Evolutionary conservation across 2,888 invertebrate species (phyloP), one percentile per base, ranked within the genome.

Genomic region (Polydrusus pterygomalis): DNA sequence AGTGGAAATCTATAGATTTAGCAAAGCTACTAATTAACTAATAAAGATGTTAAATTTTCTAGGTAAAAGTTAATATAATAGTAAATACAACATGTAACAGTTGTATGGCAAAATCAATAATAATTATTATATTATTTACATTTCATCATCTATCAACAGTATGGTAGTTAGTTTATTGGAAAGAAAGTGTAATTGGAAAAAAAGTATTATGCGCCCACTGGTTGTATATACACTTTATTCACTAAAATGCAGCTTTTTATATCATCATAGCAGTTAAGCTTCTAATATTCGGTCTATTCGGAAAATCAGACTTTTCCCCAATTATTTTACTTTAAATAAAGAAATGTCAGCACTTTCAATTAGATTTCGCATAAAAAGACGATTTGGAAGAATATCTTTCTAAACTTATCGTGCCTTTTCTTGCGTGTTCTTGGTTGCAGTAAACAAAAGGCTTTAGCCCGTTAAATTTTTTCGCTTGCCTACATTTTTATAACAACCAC

Each of bases 381-480:
- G 38, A 38, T 17, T 51, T 51, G 8, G 17, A 34, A n/a, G 20
- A 65, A 65, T 49, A 2, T 49, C 65, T 49, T 65, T 65, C 38
- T 65, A 18, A 47, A 49, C 18, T 65, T 65, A 25, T 9, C 47
- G 62, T 43, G 43, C 47, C 43, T 54, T 68, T 30, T 18, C 38
- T 38, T 34, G 51, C 67, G 18, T 54, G 40, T 56, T 56, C 38
- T 56, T 11, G 25, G 51, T 15, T 20, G 25, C n/a, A 43, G 40
- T 69, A 69, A 58, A 58, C 69, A 69, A 69, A 69, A 69, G 51
- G 43, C 64, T 51, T 49, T 65, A 13, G 49, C 65, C 64, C 64
- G 64, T 71, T 63, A 71, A 71, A 64, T 51, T 71, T 71, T 71
- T 25, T 63, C 71, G 71, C 64, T 71, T 45, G 54, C 63, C 13